Conservation (phyloP, 2,888 invertebrate genomes). For the Sialis fuliginosa region DNA sequence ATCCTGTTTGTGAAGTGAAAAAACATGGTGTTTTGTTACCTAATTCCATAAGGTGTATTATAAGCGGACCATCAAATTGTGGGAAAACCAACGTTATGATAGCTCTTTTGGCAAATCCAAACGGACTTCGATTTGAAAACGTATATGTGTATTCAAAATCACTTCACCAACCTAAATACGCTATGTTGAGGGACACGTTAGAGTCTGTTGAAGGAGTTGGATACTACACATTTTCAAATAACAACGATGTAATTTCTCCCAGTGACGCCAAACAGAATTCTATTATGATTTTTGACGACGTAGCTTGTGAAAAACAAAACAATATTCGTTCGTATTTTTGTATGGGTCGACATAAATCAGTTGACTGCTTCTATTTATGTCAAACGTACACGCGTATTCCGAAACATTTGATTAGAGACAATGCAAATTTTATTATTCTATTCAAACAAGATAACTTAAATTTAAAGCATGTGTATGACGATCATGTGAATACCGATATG, state of each 20-base stretch:
- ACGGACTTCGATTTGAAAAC: conserved; percentile 20
- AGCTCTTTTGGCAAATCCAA: conserved; percentile 15
- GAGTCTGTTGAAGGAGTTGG: conserved; percentile 10
- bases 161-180: conserved; percentile 16
- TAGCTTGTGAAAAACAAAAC: conserved; percentile 16
- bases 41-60: conserved; percentile 4
- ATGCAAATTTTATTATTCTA: conserved; percentile 16
- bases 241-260: conserved; percentile 7
- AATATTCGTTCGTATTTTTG: conserved; percentile 16
- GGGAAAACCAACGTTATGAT: conserved; percentile 21
- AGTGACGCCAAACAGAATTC: conserved; percentile 13
- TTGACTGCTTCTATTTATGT: conserved; percentile 18
- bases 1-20: neutral
- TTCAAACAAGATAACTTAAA: conserved; percentile 18
- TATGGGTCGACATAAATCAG: conserved; percentile 16
- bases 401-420: conserved; percentile 19
- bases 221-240: conserved; percentile 9
- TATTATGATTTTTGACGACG: conserved; percentile 20
- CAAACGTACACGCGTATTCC: conserved; percentile 18
- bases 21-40: conserved; percentile 8
- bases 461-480: conserved; percentile 13
- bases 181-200: conserved; percentile 11
- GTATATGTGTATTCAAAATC: conserved; percentile 19
- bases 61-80: conserved; percentile 16
- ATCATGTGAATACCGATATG: conserved; percentile 11